Evolutionary conservation across 2,797 vertebrate genomes (phyloP), one percentile per base, ranked within the genome.

Genomic region (Myripristis murdjan): DNA sequence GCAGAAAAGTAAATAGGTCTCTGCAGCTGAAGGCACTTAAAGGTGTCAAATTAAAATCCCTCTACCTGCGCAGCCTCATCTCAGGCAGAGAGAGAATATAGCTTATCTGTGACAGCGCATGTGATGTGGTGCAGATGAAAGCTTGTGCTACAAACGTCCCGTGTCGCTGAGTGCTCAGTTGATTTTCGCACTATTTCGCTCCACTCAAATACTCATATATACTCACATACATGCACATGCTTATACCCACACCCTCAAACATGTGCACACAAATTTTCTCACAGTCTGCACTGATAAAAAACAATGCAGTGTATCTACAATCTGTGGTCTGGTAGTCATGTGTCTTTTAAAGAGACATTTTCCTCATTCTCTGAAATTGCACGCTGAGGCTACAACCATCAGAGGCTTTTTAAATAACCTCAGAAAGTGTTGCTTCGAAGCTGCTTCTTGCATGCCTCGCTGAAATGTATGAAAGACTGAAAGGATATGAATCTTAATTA

Each of bases 231-330:
- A 20, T 26, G 58, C 24, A 6, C 14, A 48, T 18, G 58, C 57
- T 23, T 58, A 37, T 65, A 58, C 7, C 16, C 46, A 43, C 16
- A 18, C 49, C 31, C 44, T 69, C 52, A 53, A 31, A 31, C 15
- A 22, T 51, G 33, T 35, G 62, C 43, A 37, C 43, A 24, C 31
- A 14, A 39, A 60, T 55, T 52, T 58, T 68, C 70, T 66, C 53
- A 44, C 54, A 64, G 67, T 28, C 52, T 20, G 43, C 49, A 46
- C 54, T 49, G 68, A 60, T 59, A n/a, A 39, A 51, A 85, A 84
- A 83, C 83, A 47, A 70, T 83, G 61, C 46, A 58, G 61, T 72
- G 62, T 9, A 56, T 77, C 56, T 71, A 73, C 77, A 61, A 73
- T 67, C 22, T 56, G 51, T 37, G 44, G 23, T 37, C 11, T 39